Evolutionary conservation across 1,140 invertebrate genomes (phyloP).

Genomic region (Melanaphis sacchari): DNA sequence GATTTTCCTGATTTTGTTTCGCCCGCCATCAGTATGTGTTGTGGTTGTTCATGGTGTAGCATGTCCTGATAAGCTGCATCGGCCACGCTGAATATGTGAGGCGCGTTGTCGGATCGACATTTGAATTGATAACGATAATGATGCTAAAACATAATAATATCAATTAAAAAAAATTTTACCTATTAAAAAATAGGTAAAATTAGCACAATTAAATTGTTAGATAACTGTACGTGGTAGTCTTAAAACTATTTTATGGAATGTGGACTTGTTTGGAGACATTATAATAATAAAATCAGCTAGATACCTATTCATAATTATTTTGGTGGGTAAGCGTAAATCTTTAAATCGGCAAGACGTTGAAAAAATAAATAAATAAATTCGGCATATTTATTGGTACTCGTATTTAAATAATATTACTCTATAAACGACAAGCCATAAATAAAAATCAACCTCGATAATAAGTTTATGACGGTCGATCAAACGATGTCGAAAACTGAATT

Average conservation of each 20-base stretch:
- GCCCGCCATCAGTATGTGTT: conserved; percentile 83
- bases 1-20: conserved; percentile 87
- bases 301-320: too few species aligned
- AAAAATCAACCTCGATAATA: too few species aligned
- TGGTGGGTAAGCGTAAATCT: too few species aligned
- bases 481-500: too few species aligned
- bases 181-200: background rate
- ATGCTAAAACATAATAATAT: conserved; percentile 69
- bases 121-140: conserved; percentile 84
- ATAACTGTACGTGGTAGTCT: background rate
- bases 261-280: background rate
- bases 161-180: too few species aligned
- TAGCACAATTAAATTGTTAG: background rate
- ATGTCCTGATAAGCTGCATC: conserved; percentile 87
- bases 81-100: conserved; percentile 88
- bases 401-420: too few species aligned
- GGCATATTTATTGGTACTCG: too few species aligned
- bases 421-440: too few species aligned
- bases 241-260: background rate
- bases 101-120: conserved; percentile 86
- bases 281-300: too few species aligned
- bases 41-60: conserved; percentile 80
- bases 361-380: too few species aligned
- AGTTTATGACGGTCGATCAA: too few species aligned
- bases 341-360: too few species aligned